Base-by-base conservation (phyloP, 23 tunicate genomes). In the Ciona savignyi region DNA sequence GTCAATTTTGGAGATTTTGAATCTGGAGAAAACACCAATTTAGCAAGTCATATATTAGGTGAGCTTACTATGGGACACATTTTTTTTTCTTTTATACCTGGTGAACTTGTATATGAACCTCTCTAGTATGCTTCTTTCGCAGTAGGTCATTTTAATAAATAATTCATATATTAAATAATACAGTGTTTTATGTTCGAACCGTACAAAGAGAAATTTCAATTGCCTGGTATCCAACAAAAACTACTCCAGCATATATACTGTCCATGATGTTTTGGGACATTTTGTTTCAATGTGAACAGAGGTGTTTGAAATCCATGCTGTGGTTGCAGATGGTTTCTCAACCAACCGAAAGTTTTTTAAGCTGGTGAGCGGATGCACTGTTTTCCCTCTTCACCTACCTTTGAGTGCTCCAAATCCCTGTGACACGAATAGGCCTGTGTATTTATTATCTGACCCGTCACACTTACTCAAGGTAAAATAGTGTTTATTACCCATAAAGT, bases 261-360 rank as follows among this genome's bases (percentile, higher is more conserved):
- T 33, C 76, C 4, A 4, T 71, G 4, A n/a, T 71, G 32, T 71
- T 71, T 35, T 71, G 76, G 76, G 29, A 78, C 9, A 4, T 78
- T 0, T 70, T 78, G 60, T 56, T 33, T 27, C 68, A 68, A 26
- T 78, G 82, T 69, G 74, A 78, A 68, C 74, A 34, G 49, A 33
- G 28, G 20, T 3, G 62, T 33, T 34, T 2, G 3, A 71, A 34
- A 33, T 71, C 34, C 49, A 33, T 35, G 76, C 42, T 30, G 49
- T 34, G 23, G 49, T 33, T 33, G 56, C 29, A 21, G 42, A 71
- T 23, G 76, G 76, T 30, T 11, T n/a, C 4, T 2, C 82, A 6
- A 51, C 65, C 22, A 78, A 78, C 30, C 49, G 82, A 68, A 63
- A 69, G 49, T 78, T 78, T 78, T 78, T 78, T 49, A 78, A 78